phyloP scores from a whole-genome alignment of 2,797 vertebrate species.

The Spinibarbus caldwelli region DNA sequence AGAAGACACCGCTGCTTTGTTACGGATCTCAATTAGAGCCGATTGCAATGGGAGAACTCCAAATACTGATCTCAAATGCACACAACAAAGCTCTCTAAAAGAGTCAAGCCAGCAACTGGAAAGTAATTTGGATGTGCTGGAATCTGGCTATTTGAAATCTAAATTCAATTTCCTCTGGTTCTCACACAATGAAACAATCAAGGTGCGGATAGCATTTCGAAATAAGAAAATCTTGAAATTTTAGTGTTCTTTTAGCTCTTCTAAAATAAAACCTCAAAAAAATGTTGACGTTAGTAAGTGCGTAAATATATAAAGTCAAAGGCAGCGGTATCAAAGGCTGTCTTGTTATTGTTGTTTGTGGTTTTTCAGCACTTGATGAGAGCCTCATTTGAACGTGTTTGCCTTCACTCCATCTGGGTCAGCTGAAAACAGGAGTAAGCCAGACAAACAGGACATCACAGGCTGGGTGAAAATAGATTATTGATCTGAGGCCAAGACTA shows the following conservation, averaged over 20 bases:
- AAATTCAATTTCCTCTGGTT: slow-evolving; percentile 21
- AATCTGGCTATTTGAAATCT: slow-evolving; percentile 2
- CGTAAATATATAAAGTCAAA: slow-evolving; percentile 44
- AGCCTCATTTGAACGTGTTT: slow-evolving; percentile 54
- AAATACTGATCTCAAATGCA: slow-evolving; percentile 44
- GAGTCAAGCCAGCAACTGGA: slow-evolving; percentile 27
- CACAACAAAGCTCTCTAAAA: slow-evolving; percentile 39
- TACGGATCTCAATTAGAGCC: slow-evolving; percentile 55
- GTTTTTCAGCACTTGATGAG: slow-evolving; percentile 20
- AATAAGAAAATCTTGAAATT: slow-evolving; percentile 1
- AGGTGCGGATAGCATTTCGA: neutral
- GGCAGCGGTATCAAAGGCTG: slow-evolving; percentile 39
- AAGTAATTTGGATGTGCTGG: slow-evolving; percentile 27
- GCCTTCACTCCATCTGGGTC: slow-evolving; percentile 53
- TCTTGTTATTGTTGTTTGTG: slow-evolving; percentile 15
- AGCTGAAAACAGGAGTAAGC: slow-evolving; percentile 34
- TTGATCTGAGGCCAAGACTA: slow-evolving; percentile 56
- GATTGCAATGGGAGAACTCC: slow-evolving; percentile 44
- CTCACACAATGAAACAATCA: slow-evolving; percentile 12
- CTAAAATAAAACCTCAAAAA: slow-evolving; percentile 25
- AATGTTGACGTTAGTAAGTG: slow-evolving; percentile 25
- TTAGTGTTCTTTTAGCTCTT: neutral
- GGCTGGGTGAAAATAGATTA: slow-evolving; percentile 57
- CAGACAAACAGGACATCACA: slow-evolving; percentile 45
- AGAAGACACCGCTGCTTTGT: slow-evolving; percentile 40